Conservation (phyloP, 2,888 invertebrate species). For the Eristalinus sepulchralis region DNA sequence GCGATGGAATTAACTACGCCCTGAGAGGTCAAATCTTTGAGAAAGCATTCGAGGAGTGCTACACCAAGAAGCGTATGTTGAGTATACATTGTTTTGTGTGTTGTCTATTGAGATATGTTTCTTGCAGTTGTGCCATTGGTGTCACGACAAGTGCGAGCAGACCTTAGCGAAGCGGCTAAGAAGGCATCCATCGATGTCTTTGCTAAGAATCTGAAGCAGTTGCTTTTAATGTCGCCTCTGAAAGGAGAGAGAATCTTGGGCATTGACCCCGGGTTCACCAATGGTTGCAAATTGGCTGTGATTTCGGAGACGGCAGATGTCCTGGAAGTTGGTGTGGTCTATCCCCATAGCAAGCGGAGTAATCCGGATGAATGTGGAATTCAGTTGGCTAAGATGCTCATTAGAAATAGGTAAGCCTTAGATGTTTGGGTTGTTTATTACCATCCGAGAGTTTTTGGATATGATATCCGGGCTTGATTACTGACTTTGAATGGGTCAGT, state of each 20-base stretch:
- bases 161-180: slow-evolving; percentile 89
- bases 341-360: slow-evolving; percentile 83
- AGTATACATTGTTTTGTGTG: slow-evolving; percentile 60
- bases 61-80: slow-evolving; percentile 82
- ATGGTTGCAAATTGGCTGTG: slow-evolving; percentile 94
- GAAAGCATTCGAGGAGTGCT: slow-evolving; percentile 84
- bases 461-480: too few relatives aligned
- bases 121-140: slow-evolving; percentile 85
- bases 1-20: slow-evolving; percentile 77
- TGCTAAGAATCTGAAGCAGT: slow-evolving; percentile 90
- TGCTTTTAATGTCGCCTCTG: slow-evolving; percentile 90
- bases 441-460: not conserved
- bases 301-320: slow-evolving; percentile 88
- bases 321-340: slow-evolving; percentile 86
- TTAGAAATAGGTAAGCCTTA: slow-evolving; percentile 82
- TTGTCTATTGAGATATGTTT: not conserved
- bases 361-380: slow-evolving; percentile 75
- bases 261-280: slow-evolving; percentile 93
- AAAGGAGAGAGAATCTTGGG: slow-evolving; percentile 90
- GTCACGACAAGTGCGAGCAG: slow-evolving; percentile 86
- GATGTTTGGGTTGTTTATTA: not conserved
- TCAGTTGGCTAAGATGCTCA: slow-evolving; percentile 82
- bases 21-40: slow-evolving; percentile 81
- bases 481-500: too few relatives aligned
- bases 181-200: slow-evolving; percentile 93